These are phyloP conservation scores for Aegypius monachus DNA, from an alignment of 2,113 vertebrate species.

Conservation along the genomic window DNA sequence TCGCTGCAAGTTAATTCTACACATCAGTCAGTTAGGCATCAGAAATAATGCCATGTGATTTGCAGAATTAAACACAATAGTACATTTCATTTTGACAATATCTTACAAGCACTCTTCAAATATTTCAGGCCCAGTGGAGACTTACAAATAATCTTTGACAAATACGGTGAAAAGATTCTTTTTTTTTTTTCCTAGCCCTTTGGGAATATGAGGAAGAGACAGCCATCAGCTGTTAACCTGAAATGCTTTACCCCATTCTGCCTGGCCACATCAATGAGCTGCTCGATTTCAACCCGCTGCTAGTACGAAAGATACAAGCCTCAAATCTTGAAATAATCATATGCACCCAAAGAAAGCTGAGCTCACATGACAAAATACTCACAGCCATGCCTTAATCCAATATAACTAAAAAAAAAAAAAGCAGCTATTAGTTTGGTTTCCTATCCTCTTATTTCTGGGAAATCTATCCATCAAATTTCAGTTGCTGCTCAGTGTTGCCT, in stretches of 20 bases:
- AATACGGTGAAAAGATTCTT: neutral
- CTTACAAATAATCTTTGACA: neutral
- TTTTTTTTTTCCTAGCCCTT: neutral
- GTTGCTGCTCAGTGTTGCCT: neutral
- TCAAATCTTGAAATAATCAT: neutral
- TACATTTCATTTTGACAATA: neutral
- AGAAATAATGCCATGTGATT: neutral
- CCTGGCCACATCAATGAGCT: neutral
- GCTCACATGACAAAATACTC: neutral
- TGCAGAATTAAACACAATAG: neutral
- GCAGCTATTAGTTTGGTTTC: neutral
- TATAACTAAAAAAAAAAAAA: neutral
- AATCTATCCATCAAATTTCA: conserved; percentile 10
- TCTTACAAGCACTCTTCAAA: neutral
- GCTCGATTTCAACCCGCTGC: neutral
- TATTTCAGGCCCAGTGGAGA: neutral
- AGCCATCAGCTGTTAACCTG: neutral
- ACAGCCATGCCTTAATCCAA: neutral
- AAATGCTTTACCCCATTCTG: neutral
- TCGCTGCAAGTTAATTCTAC: neutral
- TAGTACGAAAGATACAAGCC: neutral
- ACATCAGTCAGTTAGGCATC: neutral
- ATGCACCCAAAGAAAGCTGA: neutral
- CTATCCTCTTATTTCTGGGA: neutral
- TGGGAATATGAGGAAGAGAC: neutral